A percentile compares a stretch with the other conserved stretches of the same genome.
phyloP scores from a whole-genome alignment of 2,113 vertebrate species.

The Amia ocellicauda region DNA sequence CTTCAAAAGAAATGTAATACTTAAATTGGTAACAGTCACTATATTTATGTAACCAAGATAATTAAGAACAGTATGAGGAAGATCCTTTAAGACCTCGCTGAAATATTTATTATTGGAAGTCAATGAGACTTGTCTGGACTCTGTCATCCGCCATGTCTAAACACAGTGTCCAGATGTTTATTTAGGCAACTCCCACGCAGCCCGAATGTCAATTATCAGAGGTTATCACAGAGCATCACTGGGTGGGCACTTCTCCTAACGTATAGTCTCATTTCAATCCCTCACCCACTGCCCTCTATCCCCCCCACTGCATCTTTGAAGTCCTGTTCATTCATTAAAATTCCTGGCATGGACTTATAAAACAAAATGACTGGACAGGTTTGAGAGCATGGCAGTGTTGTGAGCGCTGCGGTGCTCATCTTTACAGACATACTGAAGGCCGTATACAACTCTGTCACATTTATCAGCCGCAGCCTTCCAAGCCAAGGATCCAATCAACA shows the following conservation, averaged over 20 bases:
- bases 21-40: conserved; percentile 89
- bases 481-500: conserved; percentile 45
- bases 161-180: conserved; percentile 82
- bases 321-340: conserved; percentile 76
- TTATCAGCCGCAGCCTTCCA: conserved; percentile 35
- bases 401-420: conserved; percentile 51
- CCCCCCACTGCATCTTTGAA: conserved; percentile 61
- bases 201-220: conserved; percentile 79
- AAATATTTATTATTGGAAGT: conserved; percentile 94
- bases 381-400: conserved; percentile 31
- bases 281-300: conserved; percentile 25
- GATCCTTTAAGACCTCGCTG: conserved; percentile 78
- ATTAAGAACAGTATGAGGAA: conserved; percentile 91
- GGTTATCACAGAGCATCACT: conserved; percentile 94
- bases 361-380: conserved; percentile 25
- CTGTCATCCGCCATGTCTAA: conserved; percentile 84
- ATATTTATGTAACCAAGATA: conserved; percentile 86
- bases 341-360: conserved; percentile 56
- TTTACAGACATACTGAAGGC: conserved; percentile 46
- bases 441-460: conserved; percentile 51
- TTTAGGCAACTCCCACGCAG: conserved; percentile 81
- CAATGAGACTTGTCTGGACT: conserved; percentile 81
- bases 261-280: conserved; percentile 77
- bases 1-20: conserved; percentile 79
- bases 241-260: conserved; percentile 71